Base-by-base conservation (phyloP, 2,113 vertebrate genomes). In the Brachyhypopomus gauderio region DNA sequence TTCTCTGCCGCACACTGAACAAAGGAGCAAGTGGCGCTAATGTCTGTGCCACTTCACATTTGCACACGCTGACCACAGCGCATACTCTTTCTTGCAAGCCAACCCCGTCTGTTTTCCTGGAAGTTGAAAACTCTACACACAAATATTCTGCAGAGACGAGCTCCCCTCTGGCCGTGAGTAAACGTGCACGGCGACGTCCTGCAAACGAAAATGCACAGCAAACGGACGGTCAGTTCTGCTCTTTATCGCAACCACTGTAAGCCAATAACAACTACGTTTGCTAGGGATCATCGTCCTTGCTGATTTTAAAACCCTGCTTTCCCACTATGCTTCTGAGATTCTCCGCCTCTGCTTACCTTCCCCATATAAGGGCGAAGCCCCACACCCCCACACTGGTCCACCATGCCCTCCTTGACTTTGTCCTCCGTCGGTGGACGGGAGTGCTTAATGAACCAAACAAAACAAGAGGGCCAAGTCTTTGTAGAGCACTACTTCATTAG, bases 401-500 rank as follows among this genome's bases (percentile, higher is more conserved):
- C 19, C 25, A 58, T 30, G 16, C 8, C 19, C 22, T 27, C 52
- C 2, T 6, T 8, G 17, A 5, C 4, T 22, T 9, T 1, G 16
- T 59, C 22, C 55, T 71, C 27, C 3, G 1, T 19, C 6, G 17
- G 20, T 64, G 12, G 5, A 64, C 25, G 8, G 62, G 25, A 64
- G 11, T 22, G 56, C 55, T 25, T 59, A 60, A 58, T 77, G 59
- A 72, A 52, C 70, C 30, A 17, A 30, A 30, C 30, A 4, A 22
- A 41, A 60, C 59, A 1, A 75, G 63, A 19, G 59, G 30, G 66
- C 62, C 72, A 66, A 67, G 45, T 52, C 12, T 52, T 14, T 52
- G 45, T 52, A 52, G 45, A 52, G 41, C 52, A 59, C 12, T 20
- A 25, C 25, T 58, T 78, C 60, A 52, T 75, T 36, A 71, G 85